These are phyloP conservation scores for Trissoscelio sp. DNA, from an alignment of 2,888 invertebrate species.

Conservation along the genomic window DNA sequence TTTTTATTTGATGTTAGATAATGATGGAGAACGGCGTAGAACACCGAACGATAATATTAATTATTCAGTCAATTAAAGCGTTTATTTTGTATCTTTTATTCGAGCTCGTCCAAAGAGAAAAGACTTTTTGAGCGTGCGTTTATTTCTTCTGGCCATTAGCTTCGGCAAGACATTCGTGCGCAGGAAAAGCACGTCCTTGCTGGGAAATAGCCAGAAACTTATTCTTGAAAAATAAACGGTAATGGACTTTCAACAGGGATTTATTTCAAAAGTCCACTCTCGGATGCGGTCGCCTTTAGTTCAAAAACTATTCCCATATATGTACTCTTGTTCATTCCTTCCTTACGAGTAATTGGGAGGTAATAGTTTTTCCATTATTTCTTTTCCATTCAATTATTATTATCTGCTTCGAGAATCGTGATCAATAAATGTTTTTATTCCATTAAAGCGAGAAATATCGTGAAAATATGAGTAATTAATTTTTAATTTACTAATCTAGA, in stretches of 20 bases:
- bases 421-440: no score
- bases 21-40: no score
- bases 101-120: background rate
- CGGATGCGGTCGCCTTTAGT: constrained; percentile 31
- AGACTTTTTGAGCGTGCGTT: constrained; percentile 29
- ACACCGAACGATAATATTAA: no score
- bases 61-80: constrained; percentile 25
- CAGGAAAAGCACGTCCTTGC: constrained; percentile 39
- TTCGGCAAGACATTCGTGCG: constrained; percentile 39
- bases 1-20: no score
- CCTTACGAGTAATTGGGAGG: constrained; percentile 27
- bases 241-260: constrained; percentile 65
- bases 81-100: constrained; percentile 36
- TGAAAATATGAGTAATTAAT: no score
- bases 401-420: no score
- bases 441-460: no score
- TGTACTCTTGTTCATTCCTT: constrained; percentile 29
- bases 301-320: constrained; percentile 25
- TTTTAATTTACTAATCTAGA: no score
- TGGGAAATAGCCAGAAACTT: constrained; percentile 56
- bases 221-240: constrained; percentile 62
- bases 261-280: constrained; percentile 56
- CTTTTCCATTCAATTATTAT: no score
- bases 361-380: no score
- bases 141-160: constrained; percentile 62